Conservation (phyloP, 2,797 vertebrate species). For the Perodicticus potto region DNA sequence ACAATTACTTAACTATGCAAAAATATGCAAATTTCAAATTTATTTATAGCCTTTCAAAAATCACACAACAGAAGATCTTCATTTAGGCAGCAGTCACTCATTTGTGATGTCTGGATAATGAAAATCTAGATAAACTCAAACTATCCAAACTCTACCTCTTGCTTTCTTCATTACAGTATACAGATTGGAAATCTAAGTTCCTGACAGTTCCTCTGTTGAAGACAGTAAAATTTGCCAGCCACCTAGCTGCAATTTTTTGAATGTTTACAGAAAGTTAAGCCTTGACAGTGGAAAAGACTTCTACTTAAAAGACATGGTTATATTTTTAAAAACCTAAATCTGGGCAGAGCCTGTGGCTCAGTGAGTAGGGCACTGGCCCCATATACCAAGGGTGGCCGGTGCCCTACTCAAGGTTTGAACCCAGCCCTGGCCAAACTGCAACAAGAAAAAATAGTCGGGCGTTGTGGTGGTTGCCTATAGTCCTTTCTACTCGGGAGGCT, state of each 20-base stretch:
- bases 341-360: background rate
- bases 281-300: background rate
- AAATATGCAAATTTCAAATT: slow-evolving; percentile 31
- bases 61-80: slow-evolving; percentile 21
- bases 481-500: too few species aligned
- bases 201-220: slow-evolving; percentile 8
- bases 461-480: too few species aligned
- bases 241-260: background rate
- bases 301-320: slow-evolving; percentile 55
- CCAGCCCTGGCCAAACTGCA: too few species aligned
- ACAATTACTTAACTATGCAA: background rate
- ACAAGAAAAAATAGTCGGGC: too few species aligned
- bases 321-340: slow-evolving; percentile 52
- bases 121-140: slow-evolving; percentile 50
- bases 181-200: slow-evolving; percentile 25
- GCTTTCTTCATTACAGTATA: background rate
- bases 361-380: background rate
- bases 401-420: too few species aligned
- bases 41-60: slow-evolving; percentile 56
- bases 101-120: background rate
- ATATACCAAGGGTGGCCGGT: too few species aligned
- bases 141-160: background rate
- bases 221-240: background rate
- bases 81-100: background rate
- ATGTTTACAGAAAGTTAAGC: slow-evolving; percentile 40